These are phyloP conservation scores for Platysternon megacephalum DNA, from an alignment of 2,113 vertebrate species.

Conservation along the genomic window DNA sequence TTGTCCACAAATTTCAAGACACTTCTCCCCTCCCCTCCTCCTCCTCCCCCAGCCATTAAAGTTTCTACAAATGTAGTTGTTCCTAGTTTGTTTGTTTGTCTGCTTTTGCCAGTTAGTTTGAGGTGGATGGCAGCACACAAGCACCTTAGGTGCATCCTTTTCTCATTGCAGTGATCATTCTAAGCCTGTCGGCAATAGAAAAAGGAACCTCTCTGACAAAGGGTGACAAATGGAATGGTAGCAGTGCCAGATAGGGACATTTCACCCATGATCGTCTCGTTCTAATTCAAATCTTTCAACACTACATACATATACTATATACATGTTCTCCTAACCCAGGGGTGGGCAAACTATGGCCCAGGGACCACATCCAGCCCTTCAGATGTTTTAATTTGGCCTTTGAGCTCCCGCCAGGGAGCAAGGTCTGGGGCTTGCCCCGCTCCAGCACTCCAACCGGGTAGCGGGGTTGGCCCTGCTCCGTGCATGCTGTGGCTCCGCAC, in stretches of 20 bases:
- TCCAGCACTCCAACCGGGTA: no score
- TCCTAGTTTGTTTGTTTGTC: background rate
- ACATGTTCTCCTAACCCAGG: background rate
- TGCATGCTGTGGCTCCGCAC: no score
- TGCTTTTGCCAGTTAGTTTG: background rate
- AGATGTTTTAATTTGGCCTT: no score
- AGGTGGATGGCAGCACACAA: background rate
- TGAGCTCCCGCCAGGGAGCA: no score
- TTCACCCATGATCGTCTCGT: background rate
- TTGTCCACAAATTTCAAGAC: background rate
- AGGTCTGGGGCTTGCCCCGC: no score
- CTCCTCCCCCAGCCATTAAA: background rate
- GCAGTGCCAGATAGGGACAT: background rate
- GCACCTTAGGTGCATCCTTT: background rate
- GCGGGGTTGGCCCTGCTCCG: no score
- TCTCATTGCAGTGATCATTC: background rate
- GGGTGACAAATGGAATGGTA: background rate
- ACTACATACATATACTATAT: background rate
- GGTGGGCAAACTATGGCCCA: no score
- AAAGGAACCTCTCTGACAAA: background rate
- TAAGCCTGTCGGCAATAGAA: background rate
- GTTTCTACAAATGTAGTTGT: background rate
- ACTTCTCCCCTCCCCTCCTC: background rate
- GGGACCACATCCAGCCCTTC: no score
- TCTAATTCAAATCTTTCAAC: background rate